Evolutionary conservation across 2,797 vertebrate species (phyloP).

Genomic region (Stomatorhinus walkeri): DNA sequence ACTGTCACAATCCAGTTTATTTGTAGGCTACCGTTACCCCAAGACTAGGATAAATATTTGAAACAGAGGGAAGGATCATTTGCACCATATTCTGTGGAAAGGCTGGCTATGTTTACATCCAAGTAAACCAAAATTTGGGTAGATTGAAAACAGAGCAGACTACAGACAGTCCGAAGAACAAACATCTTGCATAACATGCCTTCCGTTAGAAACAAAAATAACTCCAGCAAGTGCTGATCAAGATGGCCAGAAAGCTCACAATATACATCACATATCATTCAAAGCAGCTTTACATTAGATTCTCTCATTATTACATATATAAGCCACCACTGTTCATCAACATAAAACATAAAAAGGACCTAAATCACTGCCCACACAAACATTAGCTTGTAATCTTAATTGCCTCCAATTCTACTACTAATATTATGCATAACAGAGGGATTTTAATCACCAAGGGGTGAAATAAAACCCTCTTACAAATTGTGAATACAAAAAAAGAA

Average conservation of each 20-base stretch:
- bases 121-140: background rate
- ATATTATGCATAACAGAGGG: background rate
- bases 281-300: background rate
- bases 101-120: background rate
- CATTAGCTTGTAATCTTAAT: background rate
- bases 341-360: background rate
- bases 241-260: background rate
- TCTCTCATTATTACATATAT: background rate
- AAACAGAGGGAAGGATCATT: background rate
- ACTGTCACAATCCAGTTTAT: background rate
- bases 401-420: background rate
- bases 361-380: background rate
- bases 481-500: background rate
- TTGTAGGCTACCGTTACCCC: background rate
- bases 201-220: background rate
- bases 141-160: background rate
- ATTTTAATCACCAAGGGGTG: background rate
- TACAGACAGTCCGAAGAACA: background rate
- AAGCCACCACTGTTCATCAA: background rate
- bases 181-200: conserved; percentile 8
- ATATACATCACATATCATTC: background rate
- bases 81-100: background rate
- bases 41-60: background rate
- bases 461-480: background rate
- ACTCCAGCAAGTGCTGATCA: background rate